Evolutionary conservation across 2,888 invertebrate species (phyloP), one percentile per base, ranked within the genome.

Genomic region (Aethes cnicana): DNA sequence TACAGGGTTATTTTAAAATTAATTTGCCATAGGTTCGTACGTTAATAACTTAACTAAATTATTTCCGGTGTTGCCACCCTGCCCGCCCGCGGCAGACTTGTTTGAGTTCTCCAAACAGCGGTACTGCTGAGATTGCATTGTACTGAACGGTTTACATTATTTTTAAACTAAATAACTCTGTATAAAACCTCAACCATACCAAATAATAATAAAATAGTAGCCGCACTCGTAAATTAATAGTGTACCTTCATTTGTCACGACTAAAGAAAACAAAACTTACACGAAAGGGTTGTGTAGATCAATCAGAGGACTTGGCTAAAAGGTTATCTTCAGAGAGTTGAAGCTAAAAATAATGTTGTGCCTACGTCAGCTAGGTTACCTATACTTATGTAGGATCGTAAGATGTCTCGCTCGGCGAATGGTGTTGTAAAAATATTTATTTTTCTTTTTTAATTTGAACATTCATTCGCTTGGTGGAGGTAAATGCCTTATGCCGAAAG

Each of bases 111-210:
- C 20, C 43, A 28, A 28, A 11, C 4, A 28, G 28, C 28, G 28
- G 20, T 36, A 16, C 37, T 52, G 25, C 11, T 52, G 48, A 55
- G 53, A 56, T 57, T 49, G 54, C 50, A 56, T 57, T 49, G 54
- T 50, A 61, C 48, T 58, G 48, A 35, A 54, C 43, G 52, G 17
- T 55, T 53, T 57, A 28, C 59, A 53, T 44, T 53, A n/a, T 59
- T 56, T 48, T 55, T 63, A 61, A 53, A 61, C 63, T 68, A 75
- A 84, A 84, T 85, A 84, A 84, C 85, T 86, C 85, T 86, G 85
- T 88, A 85, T 86, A 87, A 81, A 83, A 84, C 85, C 84, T 87
- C 84, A 81, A 68, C 65, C 73, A 81, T 84, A 85, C 85, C 87
- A 87, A 86, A 86, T 81, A 84, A 61, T 63, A 59, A 62, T 67